Conservation (phyloP, 37 sponge, comb jelly and placozoan species). For the Eunapius fragilis region DNA sequence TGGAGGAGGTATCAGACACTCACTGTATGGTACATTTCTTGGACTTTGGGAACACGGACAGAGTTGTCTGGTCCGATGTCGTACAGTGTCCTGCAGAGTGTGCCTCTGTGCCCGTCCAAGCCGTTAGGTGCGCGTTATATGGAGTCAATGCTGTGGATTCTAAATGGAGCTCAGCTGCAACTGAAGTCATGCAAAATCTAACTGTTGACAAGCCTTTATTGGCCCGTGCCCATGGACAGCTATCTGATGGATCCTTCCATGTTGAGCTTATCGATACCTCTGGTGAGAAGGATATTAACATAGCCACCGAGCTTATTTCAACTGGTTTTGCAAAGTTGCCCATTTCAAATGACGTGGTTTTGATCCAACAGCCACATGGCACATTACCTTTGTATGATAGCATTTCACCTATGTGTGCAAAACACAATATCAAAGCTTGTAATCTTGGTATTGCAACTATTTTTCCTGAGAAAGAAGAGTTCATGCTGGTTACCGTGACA, state of each 20-base stretch:
- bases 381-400: too few relatives aligned
- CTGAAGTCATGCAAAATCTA: background rate
- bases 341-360: too few relatives aligned
- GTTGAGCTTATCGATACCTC: constrained; percentile 27
- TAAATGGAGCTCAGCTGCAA: constrained; percentile 9
- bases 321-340: background rate
- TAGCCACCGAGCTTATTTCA: constrained; percentile 3
- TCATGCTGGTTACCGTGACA: background rate
- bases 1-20: background rate
- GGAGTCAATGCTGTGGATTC: background rate
- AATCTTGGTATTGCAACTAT: background rate
- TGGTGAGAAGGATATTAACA: background rate
- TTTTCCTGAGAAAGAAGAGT: background rate
- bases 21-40: constrained; percentile 29
- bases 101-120: background rate
- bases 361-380: too few relatives aligned
- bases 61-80: background rate
- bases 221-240: background rate
- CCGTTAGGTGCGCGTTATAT: constrained; percentile 14
- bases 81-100: background rate
- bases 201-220: background rate
- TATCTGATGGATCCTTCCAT: background rate
- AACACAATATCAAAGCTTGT: background rate
- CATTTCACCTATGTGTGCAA: background rate
- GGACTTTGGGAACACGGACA: constrained; percentile 75